Percentiles rank a stretch among this genome's conserved stretches.
Conservation (phyloP, 1,140 invertebrate genomes). For the Dolichoris vasculosae region DNA sequence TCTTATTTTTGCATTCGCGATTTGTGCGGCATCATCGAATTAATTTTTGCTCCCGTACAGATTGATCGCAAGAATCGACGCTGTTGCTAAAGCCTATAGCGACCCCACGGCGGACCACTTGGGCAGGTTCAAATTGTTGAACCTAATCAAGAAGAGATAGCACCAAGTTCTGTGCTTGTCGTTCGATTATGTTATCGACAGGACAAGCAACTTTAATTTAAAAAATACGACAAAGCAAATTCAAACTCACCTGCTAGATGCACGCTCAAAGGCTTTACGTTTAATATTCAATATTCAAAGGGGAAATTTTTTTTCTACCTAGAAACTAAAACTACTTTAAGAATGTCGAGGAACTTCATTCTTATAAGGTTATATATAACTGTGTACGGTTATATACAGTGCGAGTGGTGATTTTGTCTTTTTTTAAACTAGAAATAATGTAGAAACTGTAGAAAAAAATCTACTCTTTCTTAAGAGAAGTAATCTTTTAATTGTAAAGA, state of each 20-base stretch:
- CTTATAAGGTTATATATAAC: not conserved
- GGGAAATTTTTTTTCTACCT: not conserved
- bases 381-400: too few species aligned
- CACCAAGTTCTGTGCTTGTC: not conserved
- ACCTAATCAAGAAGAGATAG: too few species aligned
- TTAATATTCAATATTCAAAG: not conserved
- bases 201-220: not conserved
- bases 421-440: not conserved
- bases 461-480: not conserved
- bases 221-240: not conserved
- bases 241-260: not conserved
- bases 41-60: not conserved
- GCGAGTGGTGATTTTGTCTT: not conserved
- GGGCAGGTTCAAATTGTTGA: too few species aligned
- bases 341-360: not conserved
- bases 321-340: not conserved
- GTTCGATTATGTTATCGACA: not conserved
- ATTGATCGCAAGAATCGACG: not conserved
- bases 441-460: not conserved
- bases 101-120: not conserved
- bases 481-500: not conserved
- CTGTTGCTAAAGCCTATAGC: not conserved
- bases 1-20: conserved; percentile 43
- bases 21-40: conserved; percentile 2
- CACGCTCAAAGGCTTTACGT: not conserved